Percentiles rank a stretch among this genome's conserved stretches.
These are phyloP conservation scores for Chromoteleia sp. DNA, from an alignment of 2,888 invertebrate genomes.

Conservation along the genomic window DNA sequence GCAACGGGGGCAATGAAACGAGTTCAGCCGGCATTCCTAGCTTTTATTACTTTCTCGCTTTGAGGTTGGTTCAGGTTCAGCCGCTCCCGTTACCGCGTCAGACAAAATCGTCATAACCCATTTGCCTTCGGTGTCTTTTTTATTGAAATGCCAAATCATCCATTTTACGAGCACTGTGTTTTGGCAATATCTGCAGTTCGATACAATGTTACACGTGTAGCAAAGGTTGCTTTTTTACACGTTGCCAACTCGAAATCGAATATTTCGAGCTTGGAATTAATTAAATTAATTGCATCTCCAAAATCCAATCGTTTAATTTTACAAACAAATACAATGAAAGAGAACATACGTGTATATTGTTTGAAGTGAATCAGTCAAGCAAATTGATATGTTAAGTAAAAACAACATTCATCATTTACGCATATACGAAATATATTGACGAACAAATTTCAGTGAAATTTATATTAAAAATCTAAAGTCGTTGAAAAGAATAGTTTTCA, in stretches of 20 bases:
- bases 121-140: constrained; percentile 52
- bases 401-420: too few species aligned
- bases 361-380: too few species aligned
- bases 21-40: constrained; percentile 77
- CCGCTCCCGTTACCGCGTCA: constrained; percentile 56
- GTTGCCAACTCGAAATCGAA: neutral
- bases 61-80: constrained; percentile 73
- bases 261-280: too few species aligned
- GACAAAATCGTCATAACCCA: constrained; percentile 54
- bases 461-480: constrained; percentile 1
- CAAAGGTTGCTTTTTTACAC: neutral
- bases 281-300: too few species aligned
- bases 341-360: too few species aligned
- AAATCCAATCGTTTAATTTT: too few species aligned
- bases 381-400: too few species aligned
- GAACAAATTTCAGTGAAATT: neutral
- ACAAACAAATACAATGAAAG: too few species aligned
- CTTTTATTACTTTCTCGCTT: constrained; percentile 77
- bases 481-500: too few species aligned
- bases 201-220: constrained; percentile 12
- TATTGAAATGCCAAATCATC: constrained; percentile 55
- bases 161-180: constrained; percentile 27
- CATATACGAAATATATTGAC: neutral
- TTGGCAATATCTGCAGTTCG: constrained; percentile 29
- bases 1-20: constrained; percentile 73